Base-by-base conservation (phyloP, 2,113 vertebrate species). In the Actinemys pallida region DNA sequence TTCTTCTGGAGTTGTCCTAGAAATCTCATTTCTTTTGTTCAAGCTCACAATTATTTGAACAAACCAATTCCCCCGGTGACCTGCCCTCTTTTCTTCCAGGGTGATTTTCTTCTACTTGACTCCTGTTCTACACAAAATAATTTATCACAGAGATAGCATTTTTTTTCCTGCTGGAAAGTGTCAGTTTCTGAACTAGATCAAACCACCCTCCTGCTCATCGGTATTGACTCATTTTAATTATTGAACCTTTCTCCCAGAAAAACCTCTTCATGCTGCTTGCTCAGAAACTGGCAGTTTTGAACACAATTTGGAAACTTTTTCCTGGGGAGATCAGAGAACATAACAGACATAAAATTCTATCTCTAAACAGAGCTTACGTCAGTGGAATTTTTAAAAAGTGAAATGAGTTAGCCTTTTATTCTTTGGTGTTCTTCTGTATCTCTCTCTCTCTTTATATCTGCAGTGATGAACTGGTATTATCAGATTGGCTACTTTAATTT, bases 201-300 rank as follows among this genome's bases (percentile, higher is more conserved):
- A 98, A 98, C 94, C 88, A 85, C 97, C 94, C 94, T 98, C 89
- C 92, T 92, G 83, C 3, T 62, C 93, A 96, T 97, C 93, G 42
- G 91, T 96, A 96, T 95, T 97, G 97, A 97, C 95, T 98, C 97
- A 97, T 97, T 98, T 98, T 98, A 98, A 98, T 98, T 98, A 98
- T 98, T 98, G 98, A 98, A 97, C 93, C 84, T 93, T 92, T 98
- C 95, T 98, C 94, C 94, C 92, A 98, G 94, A 96, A 98, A 98
- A 95, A 96, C 83, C 42, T 59, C 65, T 95, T 94, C 87, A 72
- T 94, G 90, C 91, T 97, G 92, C 98, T 98, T 97, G 93, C 94
- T 6, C 76, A 98, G 97, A 98, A 97, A 91, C 92, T 90, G 96
- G 84, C 89, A 94, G 91, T 95, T 97, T 98, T 97, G 97, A 90